Evolutionary conservation across 2,113 vertebrate species (phyloP), one percentile per base, ranked within the genome.

Genomic region (Gorsachius goisagi): DNA sequence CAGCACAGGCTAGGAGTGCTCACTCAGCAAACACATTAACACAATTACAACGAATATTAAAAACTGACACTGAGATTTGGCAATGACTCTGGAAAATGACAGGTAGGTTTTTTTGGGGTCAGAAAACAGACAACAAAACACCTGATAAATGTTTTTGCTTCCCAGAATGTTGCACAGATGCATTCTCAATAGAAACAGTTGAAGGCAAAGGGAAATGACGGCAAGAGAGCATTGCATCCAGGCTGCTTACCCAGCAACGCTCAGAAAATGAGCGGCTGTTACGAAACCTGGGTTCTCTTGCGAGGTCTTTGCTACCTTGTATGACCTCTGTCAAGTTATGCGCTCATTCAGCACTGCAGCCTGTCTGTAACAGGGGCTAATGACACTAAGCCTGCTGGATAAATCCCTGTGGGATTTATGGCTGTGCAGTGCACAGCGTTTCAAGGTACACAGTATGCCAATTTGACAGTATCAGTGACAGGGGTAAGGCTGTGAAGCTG

Each of bases 321-420:
- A 14, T 96, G 95, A 96, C 96, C 95, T 93, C 95, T 96, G 90
- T 81, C 90, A 91, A 95, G 84, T 82, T 85, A 37, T 33, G 85
- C 0, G 18, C 86, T 89, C 89, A 19, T 72, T 93, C 83, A 82
- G 94, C 92, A 22, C 66, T 41, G 58, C 93, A 90, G 90, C 80
- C 73, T 86, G 93, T 79, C 89, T 89, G 3, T 39, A 89, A 19
- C 69, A 9, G 89, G 47, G 76, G 71, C 80, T 91, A 82, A 93
- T 62, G 59, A 69, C 81, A 85, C 89, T 89, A 73, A 95, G 92
- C 87, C 92, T 83, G 84, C 89, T 67, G 87, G 89, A 85, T 92
- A 89, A 95, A 92, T 75, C 94, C 86, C 2, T 78, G 80, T 60
- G 93, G 95, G 92, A 90, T 94, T 93, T 93, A 78, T 18, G 76